Evolutionary conservation across 2,113 vertebrate species (phyloP).

Genomic region (Pterocles gutturalis): DNA sequence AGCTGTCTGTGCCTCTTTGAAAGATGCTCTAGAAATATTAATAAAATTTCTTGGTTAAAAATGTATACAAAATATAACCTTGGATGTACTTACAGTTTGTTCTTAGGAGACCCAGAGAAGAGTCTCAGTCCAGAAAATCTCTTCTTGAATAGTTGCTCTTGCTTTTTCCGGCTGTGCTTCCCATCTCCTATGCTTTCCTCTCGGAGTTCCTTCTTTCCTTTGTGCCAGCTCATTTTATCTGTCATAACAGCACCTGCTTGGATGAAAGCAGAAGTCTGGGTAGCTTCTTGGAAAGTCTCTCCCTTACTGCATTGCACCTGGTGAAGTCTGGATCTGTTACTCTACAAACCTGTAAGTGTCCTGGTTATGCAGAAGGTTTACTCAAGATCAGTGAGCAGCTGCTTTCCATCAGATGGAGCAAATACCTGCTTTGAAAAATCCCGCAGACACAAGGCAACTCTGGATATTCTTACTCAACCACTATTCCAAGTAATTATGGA

Average conservation of each 20-base stretch:
- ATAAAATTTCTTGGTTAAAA: not conserved
- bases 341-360: not conserved
- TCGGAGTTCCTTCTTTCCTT: conserved; percentile 21
- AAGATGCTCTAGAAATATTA: not conserved
- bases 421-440: not conserved
- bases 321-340: not conserved
- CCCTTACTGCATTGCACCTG: not conserved
- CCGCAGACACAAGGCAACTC: not conserved
- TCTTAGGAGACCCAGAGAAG: conserved; percentile 64
- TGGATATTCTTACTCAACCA: not conserved
- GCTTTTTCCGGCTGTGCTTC: conserved; percentile 56
- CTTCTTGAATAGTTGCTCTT: conserved; percentile 58
- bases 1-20: not conserved
- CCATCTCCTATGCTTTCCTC: not conserved
- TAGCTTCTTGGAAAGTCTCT: not conserved
- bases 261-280: not conserved
- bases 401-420: not conserved
- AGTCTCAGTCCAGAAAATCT: conserved; percentile 57
- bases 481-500: not conserved
- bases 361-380: not conserved
- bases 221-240: conserved; percentile 65
- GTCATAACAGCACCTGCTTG: not conserved
- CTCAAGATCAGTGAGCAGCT: not conserved
- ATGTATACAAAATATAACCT: not conserved
- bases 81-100: conserved; percentile 54